Evolutionary conservation across 1,140 invertebrate genomes (phyloP).

Genomic region (Heliothis subflexa): DNA sequence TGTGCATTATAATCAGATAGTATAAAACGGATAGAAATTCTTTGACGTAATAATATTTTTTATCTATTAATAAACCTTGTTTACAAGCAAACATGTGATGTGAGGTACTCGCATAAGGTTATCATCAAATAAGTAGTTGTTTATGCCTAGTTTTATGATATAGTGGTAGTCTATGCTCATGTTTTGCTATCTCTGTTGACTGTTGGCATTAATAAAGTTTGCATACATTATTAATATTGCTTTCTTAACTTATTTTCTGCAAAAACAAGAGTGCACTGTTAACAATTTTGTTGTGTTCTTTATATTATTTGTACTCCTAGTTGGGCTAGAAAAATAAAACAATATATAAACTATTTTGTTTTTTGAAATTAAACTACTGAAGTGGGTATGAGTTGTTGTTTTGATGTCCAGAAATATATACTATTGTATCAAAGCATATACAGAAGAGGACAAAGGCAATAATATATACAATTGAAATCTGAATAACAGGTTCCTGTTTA

Average conservation of each 20-base stretch:
- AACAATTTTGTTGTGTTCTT: no score
- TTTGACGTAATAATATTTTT: not conserved
- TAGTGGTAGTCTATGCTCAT: constrained; percentile 10
- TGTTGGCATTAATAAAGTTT: constrained; percentile 6
- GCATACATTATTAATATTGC: not conserved
- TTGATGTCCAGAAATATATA: no score
- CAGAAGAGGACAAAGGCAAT: not conserved
- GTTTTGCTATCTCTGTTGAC: not conserved
- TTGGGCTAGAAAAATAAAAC: no score
- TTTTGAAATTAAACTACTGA: no score
- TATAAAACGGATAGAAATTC: not conserved
- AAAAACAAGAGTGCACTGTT: no score
- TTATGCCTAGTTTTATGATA: constrained; percentile 30
- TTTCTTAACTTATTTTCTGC: no score
- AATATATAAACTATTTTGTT: no score
- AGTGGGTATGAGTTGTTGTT: no score
- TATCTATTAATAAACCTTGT: constrained; percentile 15
- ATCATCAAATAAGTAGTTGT: constrained; percentile 33
- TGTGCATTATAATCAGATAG: not conserved
- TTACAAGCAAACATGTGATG: constrained; percentile 29
- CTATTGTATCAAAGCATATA: no score
- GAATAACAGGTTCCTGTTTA: not conserved
- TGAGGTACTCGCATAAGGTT: constrained; percentile 1
- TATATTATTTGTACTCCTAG: no score
- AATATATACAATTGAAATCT: not conserved